phyloP scores from a whole-genome alignment of 2,797 vertebrate genomes.

The Girardinus metallicus region DNA sequence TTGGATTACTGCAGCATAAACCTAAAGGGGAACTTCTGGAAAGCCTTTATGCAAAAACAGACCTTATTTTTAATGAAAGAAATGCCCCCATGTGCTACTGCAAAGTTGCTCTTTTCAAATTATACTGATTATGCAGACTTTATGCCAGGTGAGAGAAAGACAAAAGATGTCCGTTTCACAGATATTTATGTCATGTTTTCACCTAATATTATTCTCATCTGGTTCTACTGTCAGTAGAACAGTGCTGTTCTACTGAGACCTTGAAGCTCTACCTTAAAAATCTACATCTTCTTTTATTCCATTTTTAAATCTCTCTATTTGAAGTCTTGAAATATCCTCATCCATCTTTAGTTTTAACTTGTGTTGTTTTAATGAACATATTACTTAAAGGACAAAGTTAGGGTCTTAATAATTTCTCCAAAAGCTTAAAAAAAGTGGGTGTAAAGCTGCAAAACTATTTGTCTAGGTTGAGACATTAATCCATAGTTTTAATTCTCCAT shows the following conservation, averaged over 20 bases:
- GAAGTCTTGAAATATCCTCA: neutral
- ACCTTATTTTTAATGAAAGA: slow-evolving; percentile 1
- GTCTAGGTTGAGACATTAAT: no score
- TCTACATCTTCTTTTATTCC: neutral
- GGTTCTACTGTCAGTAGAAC: neutral
- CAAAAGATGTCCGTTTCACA: neutral
- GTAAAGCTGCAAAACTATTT: neutral
- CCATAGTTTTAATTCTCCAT: no score
- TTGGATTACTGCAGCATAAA: slow-evolving; percentile 6
- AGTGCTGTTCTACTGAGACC: no score
- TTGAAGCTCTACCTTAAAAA: neutral
- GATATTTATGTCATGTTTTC: neutral
- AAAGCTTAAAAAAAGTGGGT: no score
- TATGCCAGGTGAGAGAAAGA: neutral
- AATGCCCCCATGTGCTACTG: neutral
- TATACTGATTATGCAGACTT: slow-evolving; percentile 6
- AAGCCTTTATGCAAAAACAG: neutral
- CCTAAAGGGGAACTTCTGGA: neutral
- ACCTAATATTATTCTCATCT: neutral
- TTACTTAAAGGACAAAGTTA: neutral
- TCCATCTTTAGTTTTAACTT: neutral
- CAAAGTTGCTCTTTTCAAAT: slow-evolving; percentile 4
- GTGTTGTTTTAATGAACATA: neutral
- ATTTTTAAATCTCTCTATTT: neutral
- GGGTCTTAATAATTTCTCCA: neutral